Conservation (phyloP, 1,140 invertebrate species). For the Dermatophagoides farinae region DNA sequence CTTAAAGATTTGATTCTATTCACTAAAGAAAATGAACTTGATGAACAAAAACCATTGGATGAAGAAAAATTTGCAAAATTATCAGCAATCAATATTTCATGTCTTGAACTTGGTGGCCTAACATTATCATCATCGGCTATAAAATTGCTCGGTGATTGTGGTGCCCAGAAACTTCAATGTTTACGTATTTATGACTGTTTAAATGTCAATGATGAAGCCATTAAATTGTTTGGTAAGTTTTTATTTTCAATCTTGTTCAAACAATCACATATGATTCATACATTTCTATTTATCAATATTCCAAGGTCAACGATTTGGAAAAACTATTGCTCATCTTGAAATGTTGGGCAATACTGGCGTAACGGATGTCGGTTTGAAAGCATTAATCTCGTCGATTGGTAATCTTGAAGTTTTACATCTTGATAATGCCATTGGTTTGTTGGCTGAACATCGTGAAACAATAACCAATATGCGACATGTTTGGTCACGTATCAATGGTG, state of each 20-base stretch:
- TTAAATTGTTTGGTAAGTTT: slow-evolving; percentile 6
- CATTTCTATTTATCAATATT: not conserved
- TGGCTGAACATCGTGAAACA: slow-evolving; percentile 1
- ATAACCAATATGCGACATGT: slow-evolving; percentile 13
- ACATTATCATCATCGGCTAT: slow-evolving; percentile 1
- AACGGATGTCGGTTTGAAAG: slow-evolving; percentile 6
- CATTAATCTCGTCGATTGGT: slow-evolving; percentile 7
- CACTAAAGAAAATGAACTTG: slow-evolving; percentile 11
- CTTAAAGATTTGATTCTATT: slow-evolving; percentile 12
- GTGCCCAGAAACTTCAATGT: slow-evolving; percentile 8
- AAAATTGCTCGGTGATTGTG: slow-evolving; percentile 10
- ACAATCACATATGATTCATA: not conserved
- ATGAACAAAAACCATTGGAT: slow-evolving; percentile 13
- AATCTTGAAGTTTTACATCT: slow-evolving; percentile 12
- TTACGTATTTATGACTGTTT: slow-evolving; percentile 10
- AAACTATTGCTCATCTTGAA: slow-evolving; percentile 4
- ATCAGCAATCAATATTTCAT: not conserved
- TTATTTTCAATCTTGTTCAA: not conserved
- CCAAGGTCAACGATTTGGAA: slow-evolving; percentile 10
- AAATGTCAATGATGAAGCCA: slow-evolving; percentile 4
- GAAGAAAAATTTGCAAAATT: slow-evolving; percentile 1
- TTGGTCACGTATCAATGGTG: slow-evolving; percentile 13
- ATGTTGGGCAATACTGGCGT: not conserved
- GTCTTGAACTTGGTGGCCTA: slow-evolving; percentile 11
- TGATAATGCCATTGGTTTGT: slow-evolving; percentile 3